phyloP scores from a whole-genome alignment of 1,140 invertebrate species.

The Sarcophaga bullata region DNA sequence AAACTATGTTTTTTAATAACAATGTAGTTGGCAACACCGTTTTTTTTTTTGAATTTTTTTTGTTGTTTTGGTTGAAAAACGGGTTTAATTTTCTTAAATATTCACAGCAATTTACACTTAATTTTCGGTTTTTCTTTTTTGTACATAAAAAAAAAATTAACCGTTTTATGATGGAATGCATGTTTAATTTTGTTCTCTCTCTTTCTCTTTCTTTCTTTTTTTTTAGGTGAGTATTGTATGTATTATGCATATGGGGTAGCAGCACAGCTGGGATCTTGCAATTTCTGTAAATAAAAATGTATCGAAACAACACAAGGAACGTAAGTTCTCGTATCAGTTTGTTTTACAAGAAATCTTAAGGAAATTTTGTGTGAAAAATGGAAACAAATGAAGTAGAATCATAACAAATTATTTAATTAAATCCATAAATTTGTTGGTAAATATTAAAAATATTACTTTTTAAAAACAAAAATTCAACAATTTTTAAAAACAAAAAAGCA shows the following conservation, averaged over 20 bases:
- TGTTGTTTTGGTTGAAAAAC: background rate
- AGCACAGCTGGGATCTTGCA: background rate
- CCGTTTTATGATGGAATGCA: background rate
- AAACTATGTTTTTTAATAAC: background rate
- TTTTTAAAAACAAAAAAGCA: too few relatives aligned
- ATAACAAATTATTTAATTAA: too few relatives aligned
- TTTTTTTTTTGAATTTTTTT: background rate
- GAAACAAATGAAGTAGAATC: too few relatives aligned
- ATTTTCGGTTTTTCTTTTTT: background rate
- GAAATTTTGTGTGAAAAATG: too few relatives aligned
- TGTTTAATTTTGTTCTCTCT: background rate
- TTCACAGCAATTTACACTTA: background rate
- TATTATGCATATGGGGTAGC: background rate
- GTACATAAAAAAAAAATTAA: background rate
- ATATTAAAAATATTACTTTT: too few relatives aligned
- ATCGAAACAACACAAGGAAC: background rate
- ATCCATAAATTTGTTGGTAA: too few relatives aligned
- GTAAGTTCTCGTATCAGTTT: background rate
- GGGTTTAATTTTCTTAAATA: too few relatives aligned
- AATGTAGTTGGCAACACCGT: background rate
- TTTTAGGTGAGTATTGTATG: background rate
- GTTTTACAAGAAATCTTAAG: background rate
- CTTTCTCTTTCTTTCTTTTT: background rate
- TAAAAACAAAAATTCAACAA: too few relatives aligned
- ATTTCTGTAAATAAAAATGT: background rate